These are phyloP conservation scores for Nibea coibor DNA, from an alignment of 2,113 vertebrate genomes.

Conservation along the genomic window DNA sequence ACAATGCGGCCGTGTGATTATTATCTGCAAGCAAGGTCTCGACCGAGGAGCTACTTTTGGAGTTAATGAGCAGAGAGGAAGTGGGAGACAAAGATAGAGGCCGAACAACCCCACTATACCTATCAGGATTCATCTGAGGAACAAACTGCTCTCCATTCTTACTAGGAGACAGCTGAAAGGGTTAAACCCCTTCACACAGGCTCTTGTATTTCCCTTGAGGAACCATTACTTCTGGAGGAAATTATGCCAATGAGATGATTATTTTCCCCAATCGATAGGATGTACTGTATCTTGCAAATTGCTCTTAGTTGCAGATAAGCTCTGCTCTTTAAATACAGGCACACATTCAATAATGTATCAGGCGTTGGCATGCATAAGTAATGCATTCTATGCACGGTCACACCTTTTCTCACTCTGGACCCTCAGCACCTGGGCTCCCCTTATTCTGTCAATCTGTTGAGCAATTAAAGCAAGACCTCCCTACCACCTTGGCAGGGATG, in stretches of 20 bases:
- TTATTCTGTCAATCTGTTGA: conserved; percentile 59
- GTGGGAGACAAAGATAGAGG: conserved; percentile 14
- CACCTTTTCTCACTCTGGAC: conserved; percentile 45
- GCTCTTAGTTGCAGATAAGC: conserved; percentile 44
- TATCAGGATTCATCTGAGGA: conserved; percentile 36
- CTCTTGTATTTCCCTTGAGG: conserved; percentile 42
- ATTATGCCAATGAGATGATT: conserved; percentile 48
- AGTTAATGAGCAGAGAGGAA: conserved; percentile 48
- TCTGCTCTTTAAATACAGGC: conserved; percentile 34
- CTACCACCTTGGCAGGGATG: conserved; percentile 8
- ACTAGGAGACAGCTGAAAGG: not conserved
- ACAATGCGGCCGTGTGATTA: conserved; percentile 43
- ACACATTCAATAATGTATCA: conserved; percentile 49
- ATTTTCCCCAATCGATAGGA: conserved; percentile 24
- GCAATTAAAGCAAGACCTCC: conserved; percentile 57
- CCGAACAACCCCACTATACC: conserved; percentile 2
- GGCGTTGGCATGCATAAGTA: conserved; percentile 56
- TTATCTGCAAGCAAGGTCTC: conserved; percentile 47
- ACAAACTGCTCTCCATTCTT: not conserved
- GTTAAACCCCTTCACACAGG: conserved; percentile 18
- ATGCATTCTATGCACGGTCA: conserved; percentile 54
- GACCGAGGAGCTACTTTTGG: conserved; percentile 28
- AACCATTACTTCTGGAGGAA: not conserved
- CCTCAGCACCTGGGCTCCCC: conserved; percentile 30
- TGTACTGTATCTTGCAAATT: conserved; percentile 18